These are phyloP conservation scores for Sander lucioperca DNA, from an alignment of 2,113 vertebrate species.

Conservation along the genomic window DNA sequence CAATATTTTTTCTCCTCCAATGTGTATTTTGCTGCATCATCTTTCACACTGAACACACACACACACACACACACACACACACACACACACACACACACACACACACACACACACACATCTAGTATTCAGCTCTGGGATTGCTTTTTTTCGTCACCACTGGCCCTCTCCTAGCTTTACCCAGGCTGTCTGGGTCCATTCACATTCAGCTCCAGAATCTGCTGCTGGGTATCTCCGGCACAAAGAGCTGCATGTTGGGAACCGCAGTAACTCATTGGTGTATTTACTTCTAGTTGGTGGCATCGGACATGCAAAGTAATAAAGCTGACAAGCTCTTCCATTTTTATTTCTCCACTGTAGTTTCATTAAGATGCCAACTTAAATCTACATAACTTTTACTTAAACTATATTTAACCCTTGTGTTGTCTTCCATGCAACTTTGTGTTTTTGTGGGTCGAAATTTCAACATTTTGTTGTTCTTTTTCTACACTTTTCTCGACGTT, in stretches of 20 bases:
- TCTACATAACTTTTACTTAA: neutral
- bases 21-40: slow-evolving; percentile 26
- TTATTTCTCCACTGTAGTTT: neutral
- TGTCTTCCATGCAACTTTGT: too few relatives aligned
- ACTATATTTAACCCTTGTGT: neutral
- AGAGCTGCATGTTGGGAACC: neutral
- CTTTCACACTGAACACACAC: neutral
- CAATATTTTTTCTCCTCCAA: neutral
- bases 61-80: neutral
- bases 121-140: slow-evolving; percentile 20
- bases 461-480: too few relatives aligned
- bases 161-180: neutral
- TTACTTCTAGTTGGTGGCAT: neutral
- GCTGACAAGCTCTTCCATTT: neutral
- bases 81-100: neutral
- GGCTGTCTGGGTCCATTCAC: neutral
- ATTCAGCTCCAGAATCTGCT: slow-evolving; percentile 25
- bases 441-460: too few relatives aligned
- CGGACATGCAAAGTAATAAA: neutral
- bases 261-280: neutral
- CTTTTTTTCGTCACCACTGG: neutral
- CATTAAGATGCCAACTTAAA: neutral
- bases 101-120: neutral
- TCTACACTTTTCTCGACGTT: too few relatives aligned
- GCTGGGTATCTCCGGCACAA: neutral